Conservation (phyloP, 2,888 invertebrate species). For the Ophioninae sp. region DNA sequence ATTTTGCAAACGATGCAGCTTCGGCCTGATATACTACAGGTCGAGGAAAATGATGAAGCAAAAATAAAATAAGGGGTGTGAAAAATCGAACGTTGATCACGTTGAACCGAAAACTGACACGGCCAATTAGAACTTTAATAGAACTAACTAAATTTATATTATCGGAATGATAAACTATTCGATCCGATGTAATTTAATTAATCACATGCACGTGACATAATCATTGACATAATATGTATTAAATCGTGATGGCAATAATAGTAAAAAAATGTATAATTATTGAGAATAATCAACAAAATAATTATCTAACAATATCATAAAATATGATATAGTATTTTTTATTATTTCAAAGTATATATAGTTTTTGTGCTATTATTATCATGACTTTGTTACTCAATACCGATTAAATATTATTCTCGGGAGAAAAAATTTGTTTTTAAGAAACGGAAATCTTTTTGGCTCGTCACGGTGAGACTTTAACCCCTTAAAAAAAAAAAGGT, state of each 20-base stretch:
- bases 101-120: background rate
- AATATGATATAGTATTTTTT: too few species aligned
- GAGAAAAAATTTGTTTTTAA: background rate
- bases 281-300: too few species aligned
- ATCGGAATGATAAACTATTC: background rate
- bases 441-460: background rate
- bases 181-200: too few species aligned
- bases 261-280: too few species aligned
- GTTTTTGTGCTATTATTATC: too few species aligned
- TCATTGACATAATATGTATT: too few species aligned
- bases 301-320: too few species aligned
- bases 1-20: background rate
- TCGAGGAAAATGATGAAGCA: background rate
- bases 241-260: too few species aligned
- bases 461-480: background rate
- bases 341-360: too few species aligned
- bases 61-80: background rate
- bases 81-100: background rate
- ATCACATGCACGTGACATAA: too few species aligned
- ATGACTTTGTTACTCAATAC: background rate
- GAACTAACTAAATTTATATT: background rate
- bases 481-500: background rate
- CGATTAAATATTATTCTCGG: background rate
- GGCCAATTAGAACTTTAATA: background rate
- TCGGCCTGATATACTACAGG: too few species aligned